A percentile compares a stretch with the other conserved stretches of the same genome.
Evolutionary conservation across 2,113 vertebrate species (phyloP).

Genomic region (Alethe castanea): DNA sequence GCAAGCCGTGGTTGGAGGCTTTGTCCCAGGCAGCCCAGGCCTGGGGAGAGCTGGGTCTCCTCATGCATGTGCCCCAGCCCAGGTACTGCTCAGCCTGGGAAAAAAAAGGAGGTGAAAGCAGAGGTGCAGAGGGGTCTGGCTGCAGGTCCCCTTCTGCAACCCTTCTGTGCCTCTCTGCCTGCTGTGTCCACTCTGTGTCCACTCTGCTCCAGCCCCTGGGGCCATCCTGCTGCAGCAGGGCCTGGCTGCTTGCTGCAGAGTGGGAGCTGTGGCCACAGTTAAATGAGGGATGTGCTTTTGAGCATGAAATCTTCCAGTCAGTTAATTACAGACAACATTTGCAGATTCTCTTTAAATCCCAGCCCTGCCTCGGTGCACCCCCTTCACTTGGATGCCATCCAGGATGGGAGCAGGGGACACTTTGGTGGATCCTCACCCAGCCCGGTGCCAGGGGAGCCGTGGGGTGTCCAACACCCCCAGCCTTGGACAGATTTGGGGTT

Average conservation of each 20-base stretch:
- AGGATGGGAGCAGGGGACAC: background rate
- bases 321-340: background rate
- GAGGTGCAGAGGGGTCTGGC: background rate
- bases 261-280: background rate
- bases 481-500: background rate
- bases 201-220: fast-evolving
- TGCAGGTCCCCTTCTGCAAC: background rate
- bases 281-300: background rate
- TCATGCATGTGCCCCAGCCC: fast-evolving
- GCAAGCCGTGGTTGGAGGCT: background rate
- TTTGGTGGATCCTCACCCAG: fast-evolving
- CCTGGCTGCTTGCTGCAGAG: background rate
- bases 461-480: background rate
- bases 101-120: background rate
- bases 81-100: background rate
- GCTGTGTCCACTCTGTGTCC: no score
- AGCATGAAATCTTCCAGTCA: background rate
- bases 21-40: background rate
- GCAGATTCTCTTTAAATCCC: background rate
- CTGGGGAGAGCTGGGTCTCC: background rate
- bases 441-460: background rate
- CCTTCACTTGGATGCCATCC: background rate
- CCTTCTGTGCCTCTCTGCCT: background rate
- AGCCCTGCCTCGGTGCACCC: background rate
- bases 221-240: background rate